Base-by-base conservation (phyloP, 2,888 invertebrate species). In the Polydrusus tereticollis region DNA sequence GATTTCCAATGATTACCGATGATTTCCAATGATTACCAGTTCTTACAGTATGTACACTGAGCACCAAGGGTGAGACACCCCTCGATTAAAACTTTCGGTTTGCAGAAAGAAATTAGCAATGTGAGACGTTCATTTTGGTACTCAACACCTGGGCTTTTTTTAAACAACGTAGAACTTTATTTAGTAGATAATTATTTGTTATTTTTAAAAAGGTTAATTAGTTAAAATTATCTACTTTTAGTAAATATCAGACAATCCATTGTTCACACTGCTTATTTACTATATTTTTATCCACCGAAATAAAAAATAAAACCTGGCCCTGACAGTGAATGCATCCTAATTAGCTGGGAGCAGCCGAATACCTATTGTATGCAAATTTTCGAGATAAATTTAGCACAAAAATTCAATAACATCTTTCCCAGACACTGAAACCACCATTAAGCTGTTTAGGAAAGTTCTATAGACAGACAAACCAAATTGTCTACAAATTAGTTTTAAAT, bases 381-480 rank as follows among this genome's bases (percentile, higher is more conserved):
- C 10, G 23, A 43, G 18, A 1, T 26, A 60, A 43, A 43, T 43
- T 59, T 21, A 59, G 38, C 23, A 43, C 41, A 36, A 1, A 58
- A 38, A 58, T 38, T 58, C 21, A 36, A 20, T 58, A 58, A 20
- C 58, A 58, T 38, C 58, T 58, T 58, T 58, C 41, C 41, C 58
- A 20, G 21, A 8, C 20, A 41, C 41, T 21, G n/a, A 36, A 58
- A 8, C 10, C 14, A 12, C 38, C 21, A 50, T 63, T 50, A 18
- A 29, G 29, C 29, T 55, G 29, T 55, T 55, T 55, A 55, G 29
- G 29, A 55, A 55, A 55, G 29, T 55, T 29, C 52, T 29, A 16
- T 7, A 18, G 52, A 16, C 29, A 55, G 47, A n/a, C n/a, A n/a
- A n/a, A n/a, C n/a, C n/a, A n/a, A 23, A 23, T 55, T 29, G 29